These are phyloP conservation scores for Archilochus colubris DNA, from an alignment of 2,113 vertebrate genomes.

Conservation along the genomic window DNA sequence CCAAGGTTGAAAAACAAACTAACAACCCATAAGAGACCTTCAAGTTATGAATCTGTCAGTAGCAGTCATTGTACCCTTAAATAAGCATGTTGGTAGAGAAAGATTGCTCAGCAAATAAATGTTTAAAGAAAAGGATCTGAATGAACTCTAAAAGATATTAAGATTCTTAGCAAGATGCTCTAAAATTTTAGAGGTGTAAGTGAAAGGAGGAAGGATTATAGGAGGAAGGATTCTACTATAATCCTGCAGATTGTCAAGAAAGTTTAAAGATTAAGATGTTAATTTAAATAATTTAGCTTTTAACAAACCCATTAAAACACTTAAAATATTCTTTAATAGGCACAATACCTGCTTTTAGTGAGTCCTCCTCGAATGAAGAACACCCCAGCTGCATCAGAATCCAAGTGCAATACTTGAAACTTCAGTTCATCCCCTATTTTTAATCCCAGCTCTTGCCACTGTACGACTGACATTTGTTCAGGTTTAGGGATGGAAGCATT, in stretches of 20 bases:
- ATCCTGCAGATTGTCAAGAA: background rate
- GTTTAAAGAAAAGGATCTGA: background rate
- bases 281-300: background rate
- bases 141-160: background rate
- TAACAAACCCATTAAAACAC: background rate
- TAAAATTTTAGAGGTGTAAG: background rate
- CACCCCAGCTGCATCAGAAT: slow-evolving; percentile 89
- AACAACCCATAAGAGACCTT: background rate
- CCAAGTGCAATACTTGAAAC: slow-evolving; percentile 89
- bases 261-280: background rate
- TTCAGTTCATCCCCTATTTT: slow-evolving; percentile 84
- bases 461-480: slow-evolving; percentile 76
- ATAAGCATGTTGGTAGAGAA: accelerated
- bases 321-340: background rate
- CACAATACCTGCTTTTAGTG: slow-evolving; percentile 78
- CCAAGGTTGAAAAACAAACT: background rate
- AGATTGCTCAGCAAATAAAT: background rate
- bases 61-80: background rate
- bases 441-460: slow-evolving; percentile 85
- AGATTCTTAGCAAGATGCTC: background rate
- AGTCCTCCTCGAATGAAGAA: slow-evolving; percentile 91
- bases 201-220: background rate
- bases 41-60: background rate
- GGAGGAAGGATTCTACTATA: background rate
- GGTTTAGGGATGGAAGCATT: slow-evolving; percentile 94